A percentile compares a stretch with the other conserved stretches of the same genome.
phyloP scores from a whole-genome alignment of 2,888 invertebrate genomes.

The Drosophila barbarae region DNA sequence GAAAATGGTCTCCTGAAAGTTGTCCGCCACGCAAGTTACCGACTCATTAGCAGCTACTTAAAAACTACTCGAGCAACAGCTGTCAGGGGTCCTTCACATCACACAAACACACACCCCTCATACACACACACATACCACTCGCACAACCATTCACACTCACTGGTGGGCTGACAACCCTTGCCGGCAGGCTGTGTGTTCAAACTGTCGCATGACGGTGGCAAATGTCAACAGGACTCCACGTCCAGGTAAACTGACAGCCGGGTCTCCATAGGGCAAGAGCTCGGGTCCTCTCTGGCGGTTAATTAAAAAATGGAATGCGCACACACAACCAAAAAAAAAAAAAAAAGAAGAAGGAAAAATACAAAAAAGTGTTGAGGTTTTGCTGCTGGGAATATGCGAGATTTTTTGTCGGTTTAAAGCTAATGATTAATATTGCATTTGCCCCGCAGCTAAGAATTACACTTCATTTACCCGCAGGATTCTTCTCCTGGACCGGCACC shows the following conservation, averaged over 20 bases:
- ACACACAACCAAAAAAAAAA: constrained; percentile 2
- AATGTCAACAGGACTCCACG: constrained; percentile 64
- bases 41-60: constrained; percentile 73
- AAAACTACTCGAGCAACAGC: constrained; percentile 72
- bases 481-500: constrained; percentile 29
- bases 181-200: constrained; percentile 44
- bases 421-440: constrained; percentile 46
- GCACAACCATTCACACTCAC: constrained; percentile 7
- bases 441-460: constrained; percentile 36
- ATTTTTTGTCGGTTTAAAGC: constrained; percentile 38
- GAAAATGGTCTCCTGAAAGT: constrained; percentile 27
- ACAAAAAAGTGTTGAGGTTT: constrained; percentile 45
- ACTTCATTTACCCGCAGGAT: constrained; percentile 51
- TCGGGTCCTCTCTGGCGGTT: constrained; percentile 57
- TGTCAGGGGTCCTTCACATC: constrained; percentile 49
- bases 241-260: constrained; percentile 48
- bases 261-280: constrained; percentile 36
- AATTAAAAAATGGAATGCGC: constrained; percentile 60
- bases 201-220: constrained; percentile 66
- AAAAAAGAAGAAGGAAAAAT: not conserved
- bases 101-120: constrained; percentile 3
- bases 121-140: constrained; percentile 2
- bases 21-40: constrained; percentile 39
- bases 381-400: constrained; percentile 26
- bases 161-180: constrained; percentile 13